Evolutionary conservation across 2,888 invertebrate species (phyloP).

Genomic region (Tridacna gigas): DNA sequence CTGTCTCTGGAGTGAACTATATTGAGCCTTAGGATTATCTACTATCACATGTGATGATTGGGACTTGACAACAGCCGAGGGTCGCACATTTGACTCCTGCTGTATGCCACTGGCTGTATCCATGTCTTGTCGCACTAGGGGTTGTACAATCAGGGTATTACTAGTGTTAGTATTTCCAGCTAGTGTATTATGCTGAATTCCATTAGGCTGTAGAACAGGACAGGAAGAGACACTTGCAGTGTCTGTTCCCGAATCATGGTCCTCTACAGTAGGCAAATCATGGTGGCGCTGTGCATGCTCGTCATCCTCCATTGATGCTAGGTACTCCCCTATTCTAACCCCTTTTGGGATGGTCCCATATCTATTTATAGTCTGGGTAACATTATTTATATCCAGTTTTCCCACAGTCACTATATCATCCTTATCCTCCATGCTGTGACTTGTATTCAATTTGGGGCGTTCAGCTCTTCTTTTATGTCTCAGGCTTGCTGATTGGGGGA

Average conservation of each 20-base stretch:
- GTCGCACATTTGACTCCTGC: slow-evolving; percentile 80
- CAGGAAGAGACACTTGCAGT: slow-evolving; percentile 79
- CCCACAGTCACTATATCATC: slow-evolving; percentile 88
- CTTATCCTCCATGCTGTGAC: slow-evolving; percentile 65
- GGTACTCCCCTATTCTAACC: slow-evolving; percentile 97
- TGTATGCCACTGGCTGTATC: slow-evolving; percentile 74
- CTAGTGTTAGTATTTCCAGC: slow-evolving; percentile 17
- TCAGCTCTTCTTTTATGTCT: slow-evolving; percentile 68
- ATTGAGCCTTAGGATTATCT: slow-evolving; percentile 76
- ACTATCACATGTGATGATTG: slow-evolving; percentile 80
- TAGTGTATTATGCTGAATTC: slow-evolving; percentile 41
- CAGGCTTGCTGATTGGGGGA: slow-evolving; percentile 74
- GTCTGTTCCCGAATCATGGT: slow-evolving; percentile 81
- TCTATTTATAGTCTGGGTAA: slow-evolving; percentile 94
- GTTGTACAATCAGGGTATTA: slow-evolving; percentile 5
- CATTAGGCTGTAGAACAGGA: slow-evolving; percentile 60
- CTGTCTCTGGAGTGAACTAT: slow-evolving; percentile 78
- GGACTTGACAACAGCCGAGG: slow-evolving; percentile 82
- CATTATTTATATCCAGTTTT: slow-evolving; percentile 97
- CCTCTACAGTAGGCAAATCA: slow-evolving; percentile 74
- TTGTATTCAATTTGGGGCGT: slow-evolving; percentile 63
- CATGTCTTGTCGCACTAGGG: slow-evolving; percentile 35
- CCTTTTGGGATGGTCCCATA: slow-evolving; percentile 99
- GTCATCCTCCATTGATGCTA: slow-evolving; percentile 91
- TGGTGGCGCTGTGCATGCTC: slow-evolving; percentile 72